Percentiles rank a stretch among this genome's conserved stretches.
Conservation (phyloP, 2,113 vertebrate genomes). For the Perccottus glenii region DNA sequence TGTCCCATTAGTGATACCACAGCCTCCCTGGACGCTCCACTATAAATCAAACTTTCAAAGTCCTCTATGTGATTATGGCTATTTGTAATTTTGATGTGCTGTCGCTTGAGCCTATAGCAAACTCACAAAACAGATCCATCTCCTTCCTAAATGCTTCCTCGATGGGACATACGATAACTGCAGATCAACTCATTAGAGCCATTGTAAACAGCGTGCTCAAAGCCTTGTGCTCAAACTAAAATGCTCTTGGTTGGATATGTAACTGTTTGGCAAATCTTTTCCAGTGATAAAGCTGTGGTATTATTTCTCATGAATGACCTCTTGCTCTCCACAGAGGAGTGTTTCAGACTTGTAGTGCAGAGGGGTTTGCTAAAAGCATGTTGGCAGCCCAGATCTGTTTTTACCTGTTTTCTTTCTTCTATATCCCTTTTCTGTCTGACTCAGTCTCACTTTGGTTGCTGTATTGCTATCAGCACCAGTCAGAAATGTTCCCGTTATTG, state of each 20-base stretch:
- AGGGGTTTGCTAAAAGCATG: conserved; percentile 1
- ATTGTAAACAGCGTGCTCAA: neutral
- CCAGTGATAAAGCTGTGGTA: no score
- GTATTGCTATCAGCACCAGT: conserved; percentile 60
- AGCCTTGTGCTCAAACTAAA: neutral
- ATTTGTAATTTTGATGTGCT: conserved; percentile 20
- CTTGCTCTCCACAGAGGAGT: neutral
- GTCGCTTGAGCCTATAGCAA: neutral
- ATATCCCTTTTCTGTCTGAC: conserved; percentile 9
- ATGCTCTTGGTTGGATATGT: neutral
- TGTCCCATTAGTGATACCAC: no score
- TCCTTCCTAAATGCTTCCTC: neutral
- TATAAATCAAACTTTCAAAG: conserved; percentile 18
- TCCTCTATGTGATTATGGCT: conserved; percentile 14
- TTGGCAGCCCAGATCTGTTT: neutral
- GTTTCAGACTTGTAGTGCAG: neutral
- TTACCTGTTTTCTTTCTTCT: conserved; percentile 1
- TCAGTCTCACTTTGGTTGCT: conserved; percentile 32
- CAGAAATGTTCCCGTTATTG: conserved; percentile 67
- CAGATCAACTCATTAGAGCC: neutral
- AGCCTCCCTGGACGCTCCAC: conserved; percentile 4
- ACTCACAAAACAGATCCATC: conserved; percentile 19
- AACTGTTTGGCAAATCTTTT: neutral
- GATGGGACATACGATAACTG: neutral
- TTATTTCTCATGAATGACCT: neutral